Conservation (phyloP, 2,113 vertebrate genomes). For the Aythya baeri region DNA sequence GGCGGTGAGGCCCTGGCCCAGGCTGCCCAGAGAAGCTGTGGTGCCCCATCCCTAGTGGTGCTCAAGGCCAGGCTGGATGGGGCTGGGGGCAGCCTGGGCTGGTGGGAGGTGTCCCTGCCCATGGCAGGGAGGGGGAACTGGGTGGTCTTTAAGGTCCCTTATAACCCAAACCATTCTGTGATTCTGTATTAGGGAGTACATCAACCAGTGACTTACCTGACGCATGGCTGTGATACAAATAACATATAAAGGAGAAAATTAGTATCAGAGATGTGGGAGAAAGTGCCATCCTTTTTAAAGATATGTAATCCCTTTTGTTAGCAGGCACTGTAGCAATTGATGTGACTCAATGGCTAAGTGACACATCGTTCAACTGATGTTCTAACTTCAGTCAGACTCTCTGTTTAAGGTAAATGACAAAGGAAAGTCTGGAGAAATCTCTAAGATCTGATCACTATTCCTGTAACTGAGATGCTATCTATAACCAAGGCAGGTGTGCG, state of each 20-base stretch:
- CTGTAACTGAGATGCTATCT: background rate
- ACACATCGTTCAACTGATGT: background rate
- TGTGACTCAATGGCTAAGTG: background rate
- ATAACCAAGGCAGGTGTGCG: background rate
- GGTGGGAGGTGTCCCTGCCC: too few relatives aligned
- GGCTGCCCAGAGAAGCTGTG: too few relatives aligned
- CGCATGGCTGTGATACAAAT: background rate
- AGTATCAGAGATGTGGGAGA: background rate
- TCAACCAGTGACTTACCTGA: background rate
- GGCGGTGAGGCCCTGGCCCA: too few relatives aligned
- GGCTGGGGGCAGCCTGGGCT: too few relatives aligned
- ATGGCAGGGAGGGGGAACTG: too few relatives aligned
- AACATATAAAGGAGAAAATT: background rate
- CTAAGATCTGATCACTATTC: background rate
- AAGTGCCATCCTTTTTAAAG: background rate
- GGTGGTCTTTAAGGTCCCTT: too few relatives aligned
- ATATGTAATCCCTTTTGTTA: background rate
- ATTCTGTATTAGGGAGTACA: background rate
- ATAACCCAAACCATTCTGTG: too few relatives aligned
- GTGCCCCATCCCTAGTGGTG: too few relatives aligned
- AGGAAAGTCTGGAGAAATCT: background rate
- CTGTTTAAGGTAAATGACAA: background rate
- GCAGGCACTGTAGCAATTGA: background rate
- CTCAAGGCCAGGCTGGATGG: too few relatives aligned
- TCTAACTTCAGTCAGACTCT: background rate